Conservation (phyloP, 2,797 vertebrate genomes). For the Pristis pectinata region DNA sequence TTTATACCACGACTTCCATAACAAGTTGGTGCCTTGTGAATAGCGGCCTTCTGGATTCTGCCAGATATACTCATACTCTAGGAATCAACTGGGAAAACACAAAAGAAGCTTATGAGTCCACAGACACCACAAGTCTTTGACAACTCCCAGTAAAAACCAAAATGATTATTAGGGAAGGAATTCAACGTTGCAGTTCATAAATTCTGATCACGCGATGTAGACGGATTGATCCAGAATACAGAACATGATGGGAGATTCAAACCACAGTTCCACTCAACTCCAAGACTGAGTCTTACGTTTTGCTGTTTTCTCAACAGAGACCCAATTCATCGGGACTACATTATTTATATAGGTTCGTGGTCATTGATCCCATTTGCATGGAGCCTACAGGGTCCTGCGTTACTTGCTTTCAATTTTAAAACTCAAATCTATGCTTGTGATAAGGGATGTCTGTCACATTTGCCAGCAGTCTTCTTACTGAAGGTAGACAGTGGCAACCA, state of each 20-base stretch:
- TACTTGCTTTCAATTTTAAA: not conserved
- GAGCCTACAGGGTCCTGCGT: not conserved
- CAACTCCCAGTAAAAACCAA: not conserved
- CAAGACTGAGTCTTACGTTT: not conserved
- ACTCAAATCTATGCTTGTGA: not conserved
- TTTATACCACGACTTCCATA: too few relatives aligned
- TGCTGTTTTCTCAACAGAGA: not conserved
- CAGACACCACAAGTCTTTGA: too few relatives aligned
- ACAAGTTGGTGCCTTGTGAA: not conserved
- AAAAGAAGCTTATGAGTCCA: not conserved
- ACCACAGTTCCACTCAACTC: not conserved
- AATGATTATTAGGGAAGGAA: not conserved
- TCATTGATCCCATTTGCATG: not conserved
- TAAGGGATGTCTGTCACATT: not conserved
- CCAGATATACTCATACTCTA: not conserved
- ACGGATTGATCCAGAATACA: slow-evolving; percentile 11
- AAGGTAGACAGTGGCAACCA: not conserved
- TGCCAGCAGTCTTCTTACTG: not conserved
- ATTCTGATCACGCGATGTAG: not conserved
- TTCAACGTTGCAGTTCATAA: not conserved
- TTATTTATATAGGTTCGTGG: not conserved
- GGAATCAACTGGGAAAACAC: slow-evolving; percentile 9
- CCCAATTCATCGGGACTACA: not conserved
- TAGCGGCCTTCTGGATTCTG: not conserved
- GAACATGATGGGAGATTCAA: not conserved